These are phyloP conservation scores for mouse (Mus musculus) DNA, from an alignment of 2,113 vertebrate genomes.

Conservation along the genomic window DNA sequence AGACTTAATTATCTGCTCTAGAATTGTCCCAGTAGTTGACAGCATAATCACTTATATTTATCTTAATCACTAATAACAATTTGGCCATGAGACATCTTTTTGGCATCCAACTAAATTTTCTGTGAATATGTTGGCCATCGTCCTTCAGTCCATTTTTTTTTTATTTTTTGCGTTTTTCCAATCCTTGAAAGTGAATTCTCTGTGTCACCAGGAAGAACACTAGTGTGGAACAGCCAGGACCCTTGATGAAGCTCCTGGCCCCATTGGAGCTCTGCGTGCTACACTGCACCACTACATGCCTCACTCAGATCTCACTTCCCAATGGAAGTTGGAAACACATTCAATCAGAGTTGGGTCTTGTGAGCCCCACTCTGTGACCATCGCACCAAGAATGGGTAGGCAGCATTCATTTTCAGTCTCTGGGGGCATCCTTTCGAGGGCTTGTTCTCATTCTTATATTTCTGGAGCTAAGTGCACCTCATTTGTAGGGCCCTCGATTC, in stretches of 20 bases:
- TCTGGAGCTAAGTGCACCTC: neutral
- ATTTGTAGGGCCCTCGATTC: neutral
- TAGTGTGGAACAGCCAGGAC: neutral
- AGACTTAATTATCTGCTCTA: neutral
- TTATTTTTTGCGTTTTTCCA: neutral
- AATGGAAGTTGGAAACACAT: too few relatives aligned
- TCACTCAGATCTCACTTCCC: neutral
- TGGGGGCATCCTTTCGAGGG: neutral
- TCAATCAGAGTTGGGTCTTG: neutral
- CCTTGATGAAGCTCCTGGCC: neutral
- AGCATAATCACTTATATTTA: neutral
- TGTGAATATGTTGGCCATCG: neutral
- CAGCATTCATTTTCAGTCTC: neutral
- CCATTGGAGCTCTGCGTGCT: rapidly evolving
- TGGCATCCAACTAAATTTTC: neutral
- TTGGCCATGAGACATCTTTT: neutral
- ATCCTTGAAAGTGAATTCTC: neutral
- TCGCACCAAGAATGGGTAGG: too few relatives aligned
- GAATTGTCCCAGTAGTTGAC: neutral
- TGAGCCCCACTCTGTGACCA: neutral
- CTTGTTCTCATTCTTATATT: neutral
- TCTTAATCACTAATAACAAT: neutral
- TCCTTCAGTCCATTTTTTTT: neutral
- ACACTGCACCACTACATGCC: rapidly evolving
- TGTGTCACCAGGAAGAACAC: neutral